phyloP scores from a whole-genome alignment of 2,113 vertebrate species.

The Ramphastos sulfuratus region DNA sequence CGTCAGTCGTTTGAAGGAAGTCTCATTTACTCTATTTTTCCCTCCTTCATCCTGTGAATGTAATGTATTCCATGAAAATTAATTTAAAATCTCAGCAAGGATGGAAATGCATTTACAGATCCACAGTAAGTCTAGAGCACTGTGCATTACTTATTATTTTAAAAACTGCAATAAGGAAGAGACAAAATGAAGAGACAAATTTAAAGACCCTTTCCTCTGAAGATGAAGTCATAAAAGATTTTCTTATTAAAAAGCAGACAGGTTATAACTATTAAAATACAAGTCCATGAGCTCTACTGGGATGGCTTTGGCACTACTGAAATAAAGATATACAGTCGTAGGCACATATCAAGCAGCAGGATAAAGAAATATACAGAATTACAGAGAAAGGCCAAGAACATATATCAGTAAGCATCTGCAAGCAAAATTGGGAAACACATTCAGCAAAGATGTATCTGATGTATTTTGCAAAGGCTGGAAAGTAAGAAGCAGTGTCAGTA shows the following conservation, averaged over 20 bases:
- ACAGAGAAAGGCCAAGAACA: not conserved
- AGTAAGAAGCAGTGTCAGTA: not conserved
- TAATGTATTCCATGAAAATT: not conserved
- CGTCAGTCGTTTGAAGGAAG: not conserved
- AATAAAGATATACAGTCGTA: not conserved
- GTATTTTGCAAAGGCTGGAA: not conserved
- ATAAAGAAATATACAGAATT: not conserved
- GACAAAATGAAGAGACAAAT: slow-evolving; percentile 6
- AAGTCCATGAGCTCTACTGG: not conserved
- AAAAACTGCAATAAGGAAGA: not conserved
- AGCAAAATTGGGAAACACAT: not conserved
- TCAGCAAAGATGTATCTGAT: not conserved
- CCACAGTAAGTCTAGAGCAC: not conserved
- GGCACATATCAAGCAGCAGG: not conserved
- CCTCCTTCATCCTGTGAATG: not conserved
- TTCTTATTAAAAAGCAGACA: slow-evolving; percentile 35
- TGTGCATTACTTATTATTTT: not conserved
- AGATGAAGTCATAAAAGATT: slow-evolving; percentile 27
- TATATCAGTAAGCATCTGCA: not conserved
- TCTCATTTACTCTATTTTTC: not conserved
- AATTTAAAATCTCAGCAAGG: not conserved
- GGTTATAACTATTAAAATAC: slow-evolving; percentile 24
- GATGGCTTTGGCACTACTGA: not conserved
- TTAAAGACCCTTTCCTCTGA: slow-evolving; percentile 1
- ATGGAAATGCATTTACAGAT: not conserved